Evolutionary conservation across 2,797 vertebrate species (phyloP).

Genomic region (Hemitrygon akajei): DNA sequence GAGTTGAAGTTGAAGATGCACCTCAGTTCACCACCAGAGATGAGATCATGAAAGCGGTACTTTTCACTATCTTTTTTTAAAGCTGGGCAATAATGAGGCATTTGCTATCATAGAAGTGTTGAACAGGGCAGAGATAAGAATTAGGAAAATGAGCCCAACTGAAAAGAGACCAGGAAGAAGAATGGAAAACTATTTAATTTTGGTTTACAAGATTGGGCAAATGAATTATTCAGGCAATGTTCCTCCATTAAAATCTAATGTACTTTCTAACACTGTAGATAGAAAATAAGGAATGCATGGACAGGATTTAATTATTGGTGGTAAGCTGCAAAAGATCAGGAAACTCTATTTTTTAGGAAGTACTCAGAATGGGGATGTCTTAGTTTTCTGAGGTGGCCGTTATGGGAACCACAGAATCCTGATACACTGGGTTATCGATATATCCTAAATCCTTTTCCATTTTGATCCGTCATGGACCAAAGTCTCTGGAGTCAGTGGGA

Average conservation of each 20-base stretch:
- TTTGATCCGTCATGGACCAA: too few species aligned
- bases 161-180: neutral
- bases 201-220: neutral
- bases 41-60: slow-evolving; percentile 72
- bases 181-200: neutral
- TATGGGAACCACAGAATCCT: too few species aligned
- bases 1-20: slow-evolving; percentile 71
- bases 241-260: neutral
- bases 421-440: too few species aligned
- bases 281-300: too few species aligned
- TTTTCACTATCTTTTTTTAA: neutral
- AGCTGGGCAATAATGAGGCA: neutral
- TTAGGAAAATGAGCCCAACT: neutral
- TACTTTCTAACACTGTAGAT: neutral
- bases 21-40: slow-evolving; percentile 79
- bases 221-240: neutral
- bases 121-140: neutral
- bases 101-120: neutral
- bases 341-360: neutral
- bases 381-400: too few species aligned
- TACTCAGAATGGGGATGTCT: too few species aligned
- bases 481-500: too few species aligned
- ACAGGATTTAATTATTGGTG: neutral
- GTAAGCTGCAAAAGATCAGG: neutral
- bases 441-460: neutral